Percentiles rank a stretch among this genome's conserved stretches.
phyloP scores from a whole-genome alignment of 2,113 vertebrate species.

The Charadrius vociferus region DNA sequence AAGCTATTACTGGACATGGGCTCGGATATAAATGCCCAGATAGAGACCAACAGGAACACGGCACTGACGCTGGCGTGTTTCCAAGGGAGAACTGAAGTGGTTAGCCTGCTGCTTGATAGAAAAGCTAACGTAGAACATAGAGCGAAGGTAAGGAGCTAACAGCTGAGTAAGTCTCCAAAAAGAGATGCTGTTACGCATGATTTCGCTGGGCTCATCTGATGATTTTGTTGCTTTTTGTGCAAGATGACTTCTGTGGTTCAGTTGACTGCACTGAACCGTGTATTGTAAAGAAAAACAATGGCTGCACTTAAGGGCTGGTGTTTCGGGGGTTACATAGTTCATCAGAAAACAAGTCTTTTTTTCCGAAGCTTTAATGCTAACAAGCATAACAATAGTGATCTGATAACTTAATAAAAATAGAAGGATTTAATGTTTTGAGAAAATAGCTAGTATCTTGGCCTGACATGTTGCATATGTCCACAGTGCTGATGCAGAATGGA shows the following conservation, averaged over 20 bases:
- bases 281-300: neutral
- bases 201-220: neutral
- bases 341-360: neutral
- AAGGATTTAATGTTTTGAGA: neutral
- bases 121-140: constrained; percentile 98
- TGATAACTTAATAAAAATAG: neutral
- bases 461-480: neutral
- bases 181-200: rapidly evolving
- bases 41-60: constrained; percentile 98
- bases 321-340: neutral
- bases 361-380: neutral
- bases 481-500: neutral
- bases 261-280: neutral
- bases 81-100: constrained; percentile 96
- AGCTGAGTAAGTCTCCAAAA: neutral
- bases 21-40: constrained; percentile 98
- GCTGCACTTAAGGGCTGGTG: neutral
- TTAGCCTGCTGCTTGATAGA: constrained; percentile 94
- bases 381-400: rapidly evolving
- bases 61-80: constrained; percentile 97
- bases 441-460: neutral
- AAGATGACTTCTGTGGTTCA: neutral
- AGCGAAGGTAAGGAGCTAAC: constrained; percentile 85
- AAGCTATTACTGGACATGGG: constrained; percentile 98
- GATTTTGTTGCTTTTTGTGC: neutral